phyloP scores from a whole-genome alignment of 2,888 invertebrate genomes.

The Yponomeuta sedellus region DNA sequence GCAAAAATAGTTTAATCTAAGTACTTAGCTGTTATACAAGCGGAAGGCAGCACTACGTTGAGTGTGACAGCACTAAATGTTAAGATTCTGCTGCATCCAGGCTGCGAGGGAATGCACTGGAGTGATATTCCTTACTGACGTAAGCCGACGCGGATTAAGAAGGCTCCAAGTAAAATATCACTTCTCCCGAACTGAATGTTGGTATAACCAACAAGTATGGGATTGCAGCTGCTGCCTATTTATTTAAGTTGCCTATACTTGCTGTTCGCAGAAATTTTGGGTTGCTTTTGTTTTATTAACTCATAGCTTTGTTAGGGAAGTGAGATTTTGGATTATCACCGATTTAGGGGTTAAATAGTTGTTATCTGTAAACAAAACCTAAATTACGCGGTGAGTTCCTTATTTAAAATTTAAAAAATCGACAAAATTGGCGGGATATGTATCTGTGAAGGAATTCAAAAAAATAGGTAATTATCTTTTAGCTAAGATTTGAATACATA shows the following conservation, averaged over 20 bases:
- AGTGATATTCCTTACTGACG: conserved; percentile 35
- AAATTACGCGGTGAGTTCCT: too few species aligned
- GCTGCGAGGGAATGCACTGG: conserved; percentile 37
- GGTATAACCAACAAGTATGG: background rate
- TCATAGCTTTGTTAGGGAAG: background rate
- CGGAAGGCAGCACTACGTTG: background rate
- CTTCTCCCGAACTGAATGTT: background rate
- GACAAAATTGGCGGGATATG: too few species aligned
- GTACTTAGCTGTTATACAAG: background rate
- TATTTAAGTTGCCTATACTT: background rate
- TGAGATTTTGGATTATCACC: too few species aligned
- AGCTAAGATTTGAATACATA: too few species aligned
- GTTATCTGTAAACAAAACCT: too few species aligned
- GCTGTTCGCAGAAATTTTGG: background rate
- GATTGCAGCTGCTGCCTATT: background rate
- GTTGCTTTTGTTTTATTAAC: background rate
- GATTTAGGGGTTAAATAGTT: too few species aligned
- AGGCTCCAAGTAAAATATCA: conserved; percentile 29
- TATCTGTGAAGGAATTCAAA: too few species aligned
- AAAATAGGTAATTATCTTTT: too few species aligned
- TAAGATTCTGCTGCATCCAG: conserved; percentile 27
- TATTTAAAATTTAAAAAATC: too few species aligned
- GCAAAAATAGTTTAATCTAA: background rate
- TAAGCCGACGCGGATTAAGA: conserved; percentile 31
- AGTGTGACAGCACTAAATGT: conserved; percentile 1